phyloP scores from a whole-genome alignment of 1,140 invertebrate species.

The Lepidurus apus region DNA sequence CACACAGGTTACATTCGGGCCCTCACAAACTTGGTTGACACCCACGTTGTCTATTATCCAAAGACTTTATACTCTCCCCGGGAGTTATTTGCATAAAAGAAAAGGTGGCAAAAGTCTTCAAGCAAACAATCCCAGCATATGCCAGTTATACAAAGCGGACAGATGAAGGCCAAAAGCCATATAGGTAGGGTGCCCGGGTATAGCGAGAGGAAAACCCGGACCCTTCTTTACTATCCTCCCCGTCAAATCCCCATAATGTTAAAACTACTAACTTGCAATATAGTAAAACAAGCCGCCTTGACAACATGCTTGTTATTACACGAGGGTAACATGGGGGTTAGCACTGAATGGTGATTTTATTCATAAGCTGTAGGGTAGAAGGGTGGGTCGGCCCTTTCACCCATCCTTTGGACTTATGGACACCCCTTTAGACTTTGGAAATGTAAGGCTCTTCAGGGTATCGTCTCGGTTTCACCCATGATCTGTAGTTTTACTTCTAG shows the following conservation, averaged over 20 bases:
- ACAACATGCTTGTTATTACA: neutral
- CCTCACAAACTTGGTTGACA: slow-evolving; percentile 10
- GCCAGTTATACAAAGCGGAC: neutral
- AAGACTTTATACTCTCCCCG: neutral
- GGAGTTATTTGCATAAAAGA: slow-evolving; percentile 18
- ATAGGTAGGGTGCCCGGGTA: neutral
- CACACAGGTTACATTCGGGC: slow-evolving; percentile 2
- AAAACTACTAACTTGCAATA: neutral
- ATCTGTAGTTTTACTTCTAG: too few relatives aligned
- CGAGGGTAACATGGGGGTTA: neutral
- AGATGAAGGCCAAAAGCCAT: neutral
- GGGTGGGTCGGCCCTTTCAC: neutral
- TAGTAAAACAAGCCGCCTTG: neutral
- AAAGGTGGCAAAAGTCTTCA: slow-evolving; percentile 7
- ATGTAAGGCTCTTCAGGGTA: too few relatives aligned
- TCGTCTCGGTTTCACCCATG: too few relatives aligned
- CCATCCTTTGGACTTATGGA: too few relatives aligned
- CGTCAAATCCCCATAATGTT: neutral
- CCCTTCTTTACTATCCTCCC: neutral
- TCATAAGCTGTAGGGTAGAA: neutral
- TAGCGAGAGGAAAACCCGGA: too few relatives aligned
- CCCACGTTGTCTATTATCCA: slow-evolving; percentile 12
- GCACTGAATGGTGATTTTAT: neutral
- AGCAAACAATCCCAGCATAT: neutral
- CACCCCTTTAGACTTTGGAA: too few relatives aligned